Evolutionary conservation across 1,140 invertebrate species (phyloP).

Genomic region (Zaprionus ghesquierei): DNA sequence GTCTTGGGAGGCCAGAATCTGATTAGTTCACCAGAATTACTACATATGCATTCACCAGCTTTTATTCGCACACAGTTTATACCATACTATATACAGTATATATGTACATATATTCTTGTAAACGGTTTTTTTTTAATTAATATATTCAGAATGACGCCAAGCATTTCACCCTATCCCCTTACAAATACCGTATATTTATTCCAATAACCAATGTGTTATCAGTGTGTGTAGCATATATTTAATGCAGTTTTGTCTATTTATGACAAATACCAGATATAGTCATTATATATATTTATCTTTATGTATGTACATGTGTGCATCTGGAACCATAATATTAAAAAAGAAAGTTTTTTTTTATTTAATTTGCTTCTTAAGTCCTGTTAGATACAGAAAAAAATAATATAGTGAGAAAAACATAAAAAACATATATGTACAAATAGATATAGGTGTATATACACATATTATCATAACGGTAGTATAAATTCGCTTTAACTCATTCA

Average conservation of each 20-base stretch:
- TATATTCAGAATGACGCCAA: neutral
- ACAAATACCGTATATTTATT: neutral
- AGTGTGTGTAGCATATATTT: neutral
- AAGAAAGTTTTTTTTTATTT: neutral
- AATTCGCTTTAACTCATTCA: neutral
- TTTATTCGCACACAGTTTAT: neutral
- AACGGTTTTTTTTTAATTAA: neutral
- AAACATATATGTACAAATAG: conserved; percentile 5
- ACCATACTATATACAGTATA: neutral
- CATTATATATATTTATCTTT: neutral
- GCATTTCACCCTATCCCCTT: neutral
- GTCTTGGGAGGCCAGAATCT: neutral
- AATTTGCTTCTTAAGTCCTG: neutral
- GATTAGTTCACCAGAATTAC: neutral
- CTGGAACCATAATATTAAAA: neutral
- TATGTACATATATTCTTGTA: neutral
- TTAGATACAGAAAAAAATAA: neutral
- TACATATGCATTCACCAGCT: neutral
- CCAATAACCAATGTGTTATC: neutral
- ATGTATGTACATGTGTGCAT: neutral
- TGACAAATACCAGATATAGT: neutral
- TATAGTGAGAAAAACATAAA: neutral
- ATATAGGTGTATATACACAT: neutral
- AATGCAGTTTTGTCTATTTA: neutral
- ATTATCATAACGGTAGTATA: neutral